These are phyloP conservation scores for Etia nguti DNA, from an alignment of 2,113 vertebrate genomes.

Conservation along the genomic window DNA sequence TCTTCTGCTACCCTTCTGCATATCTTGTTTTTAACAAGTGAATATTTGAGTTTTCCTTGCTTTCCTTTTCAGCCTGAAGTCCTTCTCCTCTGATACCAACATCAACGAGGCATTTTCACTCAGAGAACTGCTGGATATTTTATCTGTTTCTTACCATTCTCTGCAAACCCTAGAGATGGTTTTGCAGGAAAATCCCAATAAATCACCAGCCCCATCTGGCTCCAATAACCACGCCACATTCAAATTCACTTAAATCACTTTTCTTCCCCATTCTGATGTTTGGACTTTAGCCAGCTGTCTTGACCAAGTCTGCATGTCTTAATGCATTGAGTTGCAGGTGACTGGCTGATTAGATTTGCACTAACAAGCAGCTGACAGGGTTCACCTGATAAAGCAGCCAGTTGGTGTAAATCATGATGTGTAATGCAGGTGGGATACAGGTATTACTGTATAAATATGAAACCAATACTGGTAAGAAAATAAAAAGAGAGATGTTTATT, in stretches of 20 bases:
- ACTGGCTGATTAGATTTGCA: background rate
- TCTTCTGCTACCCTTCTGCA: background rate
- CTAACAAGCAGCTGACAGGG: background rate
- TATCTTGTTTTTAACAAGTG: background rate
- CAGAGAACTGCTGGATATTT: background rate
- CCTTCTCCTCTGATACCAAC: background rate
- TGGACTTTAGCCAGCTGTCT: background rate
- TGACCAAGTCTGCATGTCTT: background rate
- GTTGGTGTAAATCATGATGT: background rate
- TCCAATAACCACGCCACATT: background rate
- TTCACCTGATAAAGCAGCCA: background rate
- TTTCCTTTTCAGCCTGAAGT: background rate
- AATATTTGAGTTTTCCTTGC: accelerated
- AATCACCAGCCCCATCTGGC: background rate
- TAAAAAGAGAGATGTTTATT: background rate
- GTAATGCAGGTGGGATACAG: background rate
- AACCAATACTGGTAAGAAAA: background rate
- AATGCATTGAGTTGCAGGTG: background rate
- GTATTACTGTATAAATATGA: background rate
- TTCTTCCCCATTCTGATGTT: background rate
- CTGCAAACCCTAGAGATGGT: background rate
- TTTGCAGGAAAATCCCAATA: background rate
- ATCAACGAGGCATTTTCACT: background rate
- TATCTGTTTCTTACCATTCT: background rate
- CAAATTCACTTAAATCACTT: background rate